phyloP scores from a whole-genome alignment of 1,140 invertebrate genomes.

The Drosophila bocqueti region DNA sequence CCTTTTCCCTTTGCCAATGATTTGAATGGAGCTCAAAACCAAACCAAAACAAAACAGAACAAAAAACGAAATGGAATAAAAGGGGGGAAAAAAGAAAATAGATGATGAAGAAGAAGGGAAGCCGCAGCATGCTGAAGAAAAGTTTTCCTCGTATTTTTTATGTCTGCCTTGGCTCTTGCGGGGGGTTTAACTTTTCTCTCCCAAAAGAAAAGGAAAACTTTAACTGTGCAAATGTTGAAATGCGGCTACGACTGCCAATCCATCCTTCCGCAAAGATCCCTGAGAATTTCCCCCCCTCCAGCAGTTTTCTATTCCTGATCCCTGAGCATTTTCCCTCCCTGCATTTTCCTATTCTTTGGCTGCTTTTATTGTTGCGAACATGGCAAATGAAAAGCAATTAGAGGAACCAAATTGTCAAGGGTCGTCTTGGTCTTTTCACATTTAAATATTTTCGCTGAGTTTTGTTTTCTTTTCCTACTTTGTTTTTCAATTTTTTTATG shows the following conservation, averaged over 20 bases:
- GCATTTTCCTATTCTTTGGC: slow-evolving; percentile 12
- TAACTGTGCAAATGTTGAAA: slow-evolving; percentile 38
- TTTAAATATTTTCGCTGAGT: slow-evolving; percentile 20
- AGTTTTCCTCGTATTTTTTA: slow-evolving; percentile 20
- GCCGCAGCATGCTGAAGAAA: slow-evolving; percentile 49
- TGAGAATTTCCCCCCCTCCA: neutral
- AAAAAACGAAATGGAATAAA: slow-evolving; percentile 11
- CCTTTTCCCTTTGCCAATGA: slow-evolving; percentile 11
- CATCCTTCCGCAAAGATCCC: slow-evolving; percentile 5
- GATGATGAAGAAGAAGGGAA: slow-evolving; percentile 18
- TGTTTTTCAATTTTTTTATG: neutral
- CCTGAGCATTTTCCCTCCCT: neutral
- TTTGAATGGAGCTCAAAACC: slow-evolving; percentile 32
- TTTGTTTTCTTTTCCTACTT: neutral
- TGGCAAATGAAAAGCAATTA: slow-evolving; percentile 55
- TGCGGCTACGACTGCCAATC: slow-evolving; percentile 11
- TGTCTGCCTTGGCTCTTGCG: slow-evolving; percentile 21
- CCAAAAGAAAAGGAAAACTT: slow-evolving; percentile 33
- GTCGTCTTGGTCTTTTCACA: slow-evolving; percentile 7
- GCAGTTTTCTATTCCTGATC: slow-evolving; percentile 1
- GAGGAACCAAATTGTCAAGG: slow-evolving; percentile 39
- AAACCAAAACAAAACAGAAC: slow-evolving; percentile 23
- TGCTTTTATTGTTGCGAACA: slow-evolving; percentile 50
- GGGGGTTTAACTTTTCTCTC: slow-evolving; percentile 20
- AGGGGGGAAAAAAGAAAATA: slow-evolving; percentile 13